A percentile compares a stretch with the other conserved stretches of the same genome.
These are phyloP conservation scores for Gallinago jamesoni DNA, from an alignment of 2,113 vertebrate genomes.

Conservation along the genomic window DNA sequence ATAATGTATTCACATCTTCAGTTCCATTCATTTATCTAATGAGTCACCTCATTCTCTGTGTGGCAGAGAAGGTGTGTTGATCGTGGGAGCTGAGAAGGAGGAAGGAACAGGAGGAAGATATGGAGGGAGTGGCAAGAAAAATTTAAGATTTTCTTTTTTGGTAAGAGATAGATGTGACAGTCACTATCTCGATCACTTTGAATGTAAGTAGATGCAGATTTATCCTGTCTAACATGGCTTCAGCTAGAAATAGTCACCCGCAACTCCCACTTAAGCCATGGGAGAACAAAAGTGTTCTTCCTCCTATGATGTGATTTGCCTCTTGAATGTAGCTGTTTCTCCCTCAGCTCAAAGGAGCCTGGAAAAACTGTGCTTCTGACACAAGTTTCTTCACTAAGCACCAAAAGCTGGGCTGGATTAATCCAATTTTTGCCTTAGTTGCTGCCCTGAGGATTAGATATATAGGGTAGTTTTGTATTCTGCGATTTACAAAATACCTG, in stretches of 20 bases:
- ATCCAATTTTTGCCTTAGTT: background rate
- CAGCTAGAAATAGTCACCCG: slow-evolving; percentile 12
- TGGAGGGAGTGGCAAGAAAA: background rate
- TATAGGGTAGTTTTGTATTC: background rate
- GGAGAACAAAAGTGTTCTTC: background rate
- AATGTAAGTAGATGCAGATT: background rate
- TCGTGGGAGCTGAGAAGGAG: background rate
- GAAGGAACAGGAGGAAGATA: background rate
- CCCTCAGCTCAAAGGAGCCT: background rate
- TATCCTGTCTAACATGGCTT: background rate
- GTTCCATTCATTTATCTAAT: background rate
- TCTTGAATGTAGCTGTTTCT: background rate
- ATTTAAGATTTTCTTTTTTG: background rate
- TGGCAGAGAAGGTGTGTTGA: background rate
- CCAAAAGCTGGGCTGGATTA: background rate
- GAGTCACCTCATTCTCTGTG: background rate
- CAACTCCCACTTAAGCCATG: background rate
- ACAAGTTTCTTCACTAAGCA: background rate
- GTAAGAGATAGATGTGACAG: background rate
- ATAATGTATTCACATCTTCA: background rate
- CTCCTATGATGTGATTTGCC: background rate
- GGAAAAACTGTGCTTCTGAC: background rate
- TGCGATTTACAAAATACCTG: background rate
- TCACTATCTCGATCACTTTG: background rate
- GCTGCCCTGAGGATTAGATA: background rate